Base-by-base conservation (phyloP, 2,888 invertebrate species). In the Proisotoma minuta region DNA sequence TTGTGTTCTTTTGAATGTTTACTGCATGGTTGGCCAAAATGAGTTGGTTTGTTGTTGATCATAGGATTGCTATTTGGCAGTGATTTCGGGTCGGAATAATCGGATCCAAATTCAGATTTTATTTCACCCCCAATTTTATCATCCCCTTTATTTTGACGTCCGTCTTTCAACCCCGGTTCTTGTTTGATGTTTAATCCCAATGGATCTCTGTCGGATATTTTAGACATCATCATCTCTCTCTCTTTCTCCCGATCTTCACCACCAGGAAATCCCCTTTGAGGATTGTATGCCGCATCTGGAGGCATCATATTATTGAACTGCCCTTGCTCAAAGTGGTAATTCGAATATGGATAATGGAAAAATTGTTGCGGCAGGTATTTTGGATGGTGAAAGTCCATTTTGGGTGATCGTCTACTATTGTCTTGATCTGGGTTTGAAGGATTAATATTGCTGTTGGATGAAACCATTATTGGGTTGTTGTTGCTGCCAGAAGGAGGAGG, bases 381-480 rank as follows among this genome's bases (percentile, higher is more conserved):
- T 4, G 69, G 57, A 49, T 66, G 57, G 47, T 66, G 66, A 52
- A 68, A 74, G 54, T 73, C 74, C 49, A 71, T 63, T 66, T 73
- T 73, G 8, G 74, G 73, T 23, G 74, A 73, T 34, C 71, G 62
- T 40, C 72, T 54, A 1, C 57, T 28, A 3, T 68, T 63, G 1
- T 65, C 66, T n/a, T n/a, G n/a, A n/a, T n/a, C n/a, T n/a, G n/a
- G n/a, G n/a, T n/a, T n/a, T n/a, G n/a, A n/a, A n/a, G n/a, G n/a
- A n/a, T n/a, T n/a, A n/a, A n/a, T n/a, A n/a, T n/a, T n/a, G n/a
- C n/a, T n/a, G n/a, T n/a, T n/a, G n/a, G n/a, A n/a, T n/a, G n/a
- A n/a, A n/a, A 40, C 54, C 57, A 28, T 58, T 61, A 26, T 66
- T 27, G 50, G 62, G 65, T n/a, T 68, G 70, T 48, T 49, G 27